These are phyloP conservation scores for Myathropa florea DNA, from an alignment of 2,888 invertebrate genomes.

Conservation along the genomic window DNA sequence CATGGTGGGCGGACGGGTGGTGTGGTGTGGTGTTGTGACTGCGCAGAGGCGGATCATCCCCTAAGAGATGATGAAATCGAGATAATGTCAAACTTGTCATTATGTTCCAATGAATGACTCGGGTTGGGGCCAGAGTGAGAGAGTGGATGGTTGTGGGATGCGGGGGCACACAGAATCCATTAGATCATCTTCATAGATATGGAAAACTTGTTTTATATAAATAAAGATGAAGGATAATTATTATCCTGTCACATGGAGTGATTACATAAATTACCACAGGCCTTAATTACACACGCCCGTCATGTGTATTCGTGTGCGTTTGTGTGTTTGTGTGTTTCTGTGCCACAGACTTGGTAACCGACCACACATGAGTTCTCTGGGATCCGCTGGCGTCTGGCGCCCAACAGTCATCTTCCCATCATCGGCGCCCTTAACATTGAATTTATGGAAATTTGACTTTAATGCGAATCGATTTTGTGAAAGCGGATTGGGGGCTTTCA, in stretches of 20 bases:
- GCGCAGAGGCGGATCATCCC: slow-evolving; percentile 18
- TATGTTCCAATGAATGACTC: slow-evolving; percentile 57
- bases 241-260: slow-evolving; percentile 67
- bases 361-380: neutral
- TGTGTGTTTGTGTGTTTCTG: neutral
- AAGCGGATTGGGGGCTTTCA: neutral
- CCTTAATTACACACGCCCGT: slow-evolving; percentile 40
- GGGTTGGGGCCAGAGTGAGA: neutral
- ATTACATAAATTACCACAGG: slow-evolving; percentile 61
- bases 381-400: neutral
- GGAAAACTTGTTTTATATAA: slow-evolving; percentile 65
- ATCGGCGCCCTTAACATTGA: neutral
- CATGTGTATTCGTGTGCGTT: neutral
- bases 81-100: slow-evolving; percentile 69
- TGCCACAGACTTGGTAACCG: neutral
- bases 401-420: neutral
- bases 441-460: slow-evolving; percentile 57
- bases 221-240: slow-evolving; percentile 68
- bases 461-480: slow-evolving; percentile 32
- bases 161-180: slow-evolving; percentile 35
- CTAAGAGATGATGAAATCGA: slow-evolving; percentile 47
- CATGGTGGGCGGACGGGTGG: neutral
- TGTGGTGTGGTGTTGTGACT: neutral
- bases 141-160: neutral
- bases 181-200: slow-evolving; percentile 66